Evolutionary conservation across 2,888 invertebrate species (phyloP), one percentile per base, ranked within the genome.

Genomic region (Drosophila pseudotakahashii): DNA sequence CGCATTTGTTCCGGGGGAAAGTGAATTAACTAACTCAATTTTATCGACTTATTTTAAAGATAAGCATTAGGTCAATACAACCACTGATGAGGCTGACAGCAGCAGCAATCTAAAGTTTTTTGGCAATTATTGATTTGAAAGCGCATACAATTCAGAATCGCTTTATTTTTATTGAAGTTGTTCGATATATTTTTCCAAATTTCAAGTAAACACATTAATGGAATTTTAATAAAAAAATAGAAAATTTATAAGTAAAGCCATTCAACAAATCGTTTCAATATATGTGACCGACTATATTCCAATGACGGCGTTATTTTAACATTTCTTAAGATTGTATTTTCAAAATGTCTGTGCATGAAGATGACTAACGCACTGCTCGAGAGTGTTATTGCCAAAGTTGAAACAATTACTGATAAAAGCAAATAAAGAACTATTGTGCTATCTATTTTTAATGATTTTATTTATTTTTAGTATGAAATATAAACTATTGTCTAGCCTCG

Each of bases 401-500:
- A 66, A 34, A 19, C n/a, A 66, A 47, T 32, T 26, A 47, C 32
- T 45, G 11, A 37, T 14, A 16, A 23, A 37, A 23, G 14, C 37
- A 30, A 55, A 53, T 66, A 26, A 19, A 36, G n/a, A 36, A 30
- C 14, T 13, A 52, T 19, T 32, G 42, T 4, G 42, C 19, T 11
- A 61, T 23, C 36, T 23, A 16, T 41, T 52, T 47, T 2, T 10
- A 57, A 3, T 52, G 39, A 47, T 52, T 58, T 42, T 16, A 36
- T 50, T 60, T 39, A 26, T 11, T 19, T 6, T 19, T 58, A 62
- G 55, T 52, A 55, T 64, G 54, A 74, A 62, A 69, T 42, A 59
- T 62, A 57, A 67, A 60, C 14, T n/a, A 47, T 57, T 51, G 16
- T 16, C 62, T 75, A 78, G 53, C 54, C 70, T 19, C 78, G 76